Base-by-base conservation (phyloP, 2,888 invertebrate genomes). In the Pseudoips prasinana region DNA sequence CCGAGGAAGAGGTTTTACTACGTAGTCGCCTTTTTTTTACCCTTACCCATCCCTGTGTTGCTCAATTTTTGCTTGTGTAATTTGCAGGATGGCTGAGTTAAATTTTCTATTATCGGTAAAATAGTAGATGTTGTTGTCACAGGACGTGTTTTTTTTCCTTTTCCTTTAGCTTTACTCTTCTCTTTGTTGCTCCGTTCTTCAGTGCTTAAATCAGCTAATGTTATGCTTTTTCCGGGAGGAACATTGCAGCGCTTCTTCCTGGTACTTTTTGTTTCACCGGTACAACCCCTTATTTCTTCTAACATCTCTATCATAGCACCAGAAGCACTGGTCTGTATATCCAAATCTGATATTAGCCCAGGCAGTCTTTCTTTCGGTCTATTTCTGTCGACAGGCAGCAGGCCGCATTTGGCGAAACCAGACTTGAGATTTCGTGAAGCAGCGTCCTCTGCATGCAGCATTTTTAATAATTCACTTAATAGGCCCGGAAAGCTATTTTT, bases 321-420 rank as follows among this genome's bases (percentile, higher is more conserved):
- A 24, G 30, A 18, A 18, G 30, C 30, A n/a, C 14, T 23, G 17
- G 22, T 9, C 17, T 29, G 14, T 29, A 23, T 23, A 8, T 29
- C 14, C 29, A 23, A 23, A 17, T 23, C 14, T 23, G 22, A 22
- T 23, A 23, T 29, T 29, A 23, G 22, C 8, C 27, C 27, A 6
- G 27, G 33, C 10, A 33, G 23, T 10, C 23, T 11, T 8, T 22
- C 25, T 14, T 33, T 30, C 8, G 30, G 30, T 23, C 23, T 23
- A 3, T 24, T 10, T 5, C 18, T 17, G 29, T 33, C 14, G 30
- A 39, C 14, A 18, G 38, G 33, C 10, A 33, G 32, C 18, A 39
- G 19, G 11, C 39, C 33, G 7, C 19, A 39, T 34, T 39, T 39
- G 14, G 30, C 31, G 19, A 39, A 39, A 14, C 39, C 33, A 9